A percentile compares a stretch with the other conserved stretches of the same genome.
Conservation (phyloP, 2,888 invertebrate genomes). For the Elmis aenea region DNA sequence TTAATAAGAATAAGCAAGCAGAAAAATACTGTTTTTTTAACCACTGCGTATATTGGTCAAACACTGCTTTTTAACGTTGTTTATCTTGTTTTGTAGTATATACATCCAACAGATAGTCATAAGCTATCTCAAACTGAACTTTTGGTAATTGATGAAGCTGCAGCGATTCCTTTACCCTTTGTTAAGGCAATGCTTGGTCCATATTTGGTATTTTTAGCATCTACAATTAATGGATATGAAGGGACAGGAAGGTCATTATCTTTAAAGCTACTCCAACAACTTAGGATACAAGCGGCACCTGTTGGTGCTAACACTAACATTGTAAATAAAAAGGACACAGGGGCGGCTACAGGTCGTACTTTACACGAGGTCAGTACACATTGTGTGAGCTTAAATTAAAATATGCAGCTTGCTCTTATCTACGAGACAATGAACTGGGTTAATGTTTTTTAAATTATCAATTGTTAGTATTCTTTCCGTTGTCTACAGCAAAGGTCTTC, state of each 20-base stretch:
- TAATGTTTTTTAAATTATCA: too few relatives aligned
- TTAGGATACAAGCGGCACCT: conserved; percentile 60
- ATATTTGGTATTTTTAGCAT: conserved; percentile 90
- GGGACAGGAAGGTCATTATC: conserved; percentile 96
- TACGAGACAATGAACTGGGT: too few relatives aligned
- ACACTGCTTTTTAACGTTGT: too few relatives aligned
- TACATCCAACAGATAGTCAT: conserved; percentile 86
- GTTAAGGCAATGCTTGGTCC: conserved; percentile 87
- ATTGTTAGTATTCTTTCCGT: too few relatives aligned
- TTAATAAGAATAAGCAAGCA: too few relatives aligned
- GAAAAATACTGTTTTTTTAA: too few relatives aligned
- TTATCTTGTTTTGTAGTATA: conserved; percentile 86
- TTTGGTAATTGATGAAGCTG: conserved; percentile 96
- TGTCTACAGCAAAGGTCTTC: too few relatives aligned
- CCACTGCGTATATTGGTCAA: too few relatives aligned
- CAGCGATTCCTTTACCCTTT: conserved; percentile 92
- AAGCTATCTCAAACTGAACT: conserved; percentile 90
- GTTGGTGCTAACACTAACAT: conserved; percentile 51
- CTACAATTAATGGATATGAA: conserved; percentile 97
- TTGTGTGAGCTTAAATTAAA: too few relatives aligned
- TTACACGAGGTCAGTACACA: conserved; percentile 53
- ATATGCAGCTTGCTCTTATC: too few relatives aligned
- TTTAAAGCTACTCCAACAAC: conserved; percentile 87
- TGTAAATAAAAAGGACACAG: conserved; percentile 43
- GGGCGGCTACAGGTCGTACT: conserved; percentile 50